Percentiles rank a stretch among this genome's conserved stretches.
phyloP scores from a whole-genome alignment of 2,113 vertebrate species.

The Arvicanthis niloticus region DNA sequence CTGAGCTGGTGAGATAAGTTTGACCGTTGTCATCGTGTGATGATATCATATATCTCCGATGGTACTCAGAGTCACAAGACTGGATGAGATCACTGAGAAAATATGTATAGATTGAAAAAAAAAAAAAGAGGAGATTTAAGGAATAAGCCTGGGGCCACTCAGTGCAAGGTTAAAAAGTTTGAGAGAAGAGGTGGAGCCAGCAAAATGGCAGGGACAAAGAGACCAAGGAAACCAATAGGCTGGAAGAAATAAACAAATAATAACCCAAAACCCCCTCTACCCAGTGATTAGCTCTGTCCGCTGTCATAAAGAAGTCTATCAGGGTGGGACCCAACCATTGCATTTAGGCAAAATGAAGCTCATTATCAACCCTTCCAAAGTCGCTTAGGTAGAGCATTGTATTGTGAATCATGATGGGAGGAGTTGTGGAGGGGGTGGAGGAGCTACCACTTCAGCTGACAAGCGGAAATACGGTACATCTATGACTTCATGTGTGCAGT shows the following conservation, averaged over 20 bases:
- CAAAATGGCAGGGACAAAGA: neutral
- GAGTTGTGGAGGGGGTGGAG: neutral
- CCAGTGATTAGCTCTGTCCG: neutral
- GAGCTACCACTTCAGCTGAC: neutral
- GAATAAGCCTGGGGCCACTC: neutral
- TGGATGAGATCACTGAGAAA: constrained; percentile 57
- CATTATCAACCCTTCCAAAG: neutral
- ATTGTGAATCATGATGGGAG: neutral
- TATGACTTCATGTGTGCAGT: neutral
- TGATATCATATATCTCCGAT: constrained; percentile 40
- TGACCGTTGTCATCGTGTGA: constrained; percentile 32
- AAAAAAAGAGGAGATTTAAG: neutral
- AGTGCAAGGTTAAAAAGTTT: neutral
- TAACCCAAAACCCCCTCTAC: neutral
- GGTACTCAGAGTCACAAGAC: constrained; percentile 38
- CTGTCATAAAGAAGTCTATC: neutral
- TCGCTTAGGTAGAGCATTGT: neutral
- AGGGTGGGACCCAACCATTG: neutral
- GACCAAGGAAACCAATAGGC: neutral
- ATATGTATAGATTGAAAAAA: neutral
- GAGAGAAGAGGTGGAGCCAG: constrained; percentile 25
- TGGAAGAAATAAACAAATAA: neutral
- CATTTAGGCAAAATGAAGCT: constrained; percentile 33
- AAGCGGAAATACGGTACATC: neutral
- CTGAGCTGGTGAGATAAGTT: constrained; percentile 7